Percentiles rank a stretch among this genome's conserved stretches.
phyloP scores from a whole-genome alignment of 2,888 invertebrate species.

The Icerya purchasi region DNA sequence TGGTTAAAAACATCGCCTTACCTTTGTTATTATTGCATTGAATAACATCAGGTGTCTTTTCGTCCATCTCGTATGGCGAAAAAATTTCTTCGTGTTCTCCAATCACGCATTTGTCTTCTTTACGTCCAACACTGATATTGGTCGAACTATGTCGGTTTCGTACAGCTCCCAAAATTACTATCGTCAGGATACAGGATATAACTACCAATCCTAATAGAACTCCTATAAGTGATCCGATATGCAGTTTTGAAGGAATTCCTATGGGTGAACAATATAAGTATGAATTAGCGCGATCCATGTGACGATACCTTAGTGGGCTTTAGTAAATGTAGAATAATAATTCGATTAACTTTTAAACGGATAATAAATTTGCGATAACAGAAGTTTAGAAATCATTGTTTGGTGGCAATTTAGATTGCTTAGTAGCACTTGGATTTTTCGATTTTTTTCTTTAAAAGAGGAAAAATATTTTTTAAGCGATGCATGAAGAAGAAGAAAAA shows the following conservation, averaged over 20 bases:
- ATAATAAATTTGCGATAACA: not conserved
- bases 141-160: not conserved
- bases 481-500: no score
- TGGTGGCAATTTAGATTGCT: no score
- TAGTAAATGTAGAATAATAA: not conserved
- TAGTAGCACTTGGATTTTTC: no score
- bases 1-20: not conserved
- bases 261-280: not conserved
- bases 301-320: no score
- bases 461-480: no score
- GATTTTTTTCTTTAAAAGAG: no score
- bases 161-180: not conserved
- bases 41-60: conserved; percentile 12
- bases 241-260: not conserved
- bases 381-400: no score
- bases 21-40: conserved; percentile 12
- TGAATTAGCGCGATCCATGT: no score
- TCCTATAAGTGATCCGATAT: not conserved
- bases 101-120: not conserved
- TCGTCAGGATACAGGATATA: not conserved
- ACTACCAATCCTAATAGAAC: not conserved
- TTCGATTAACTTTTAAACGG: not conserved
- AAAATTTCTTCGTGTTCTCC: not conserved
- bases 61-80: not conserved
- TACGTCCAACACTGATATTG: not conserved